These are phyloP conservation scores for Drosophila nigricruria DNA, from an alignment of 2,888 invertebrate genomes.

Conservation along the genomic window DNA sequence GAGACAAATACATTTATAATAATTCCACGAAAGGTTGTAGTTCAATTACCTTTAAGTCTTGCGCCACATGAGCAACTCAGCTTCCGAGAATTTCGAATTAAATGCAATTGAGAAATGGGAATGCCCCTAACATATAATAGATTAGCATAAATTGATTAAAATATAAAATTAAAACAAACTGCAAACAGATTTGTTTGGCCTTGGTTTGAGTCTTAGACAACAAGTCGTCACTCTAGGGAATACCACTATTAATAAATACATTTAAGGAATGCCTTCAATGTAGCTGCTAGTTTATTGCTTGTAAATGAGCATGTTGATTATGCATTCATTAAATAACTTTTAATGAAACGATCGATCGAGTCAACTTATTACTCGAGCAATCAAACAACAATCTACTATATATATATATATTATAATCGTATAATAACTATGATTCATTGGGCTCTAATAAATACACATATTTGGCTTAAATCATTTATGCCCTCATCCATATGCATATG, in stretches of 20 bases:
- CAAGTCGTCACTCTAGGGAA: background rate
- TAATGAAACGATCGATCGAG: background rate
- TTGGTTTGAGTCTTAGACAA: background rate
- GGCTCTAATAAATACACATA: slow-evolving; percentile 14
- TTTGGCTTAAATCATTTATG: slow-evolving; percentile 46
- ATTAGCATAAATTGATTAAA: background rate
- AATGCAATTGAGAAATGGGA: slow-evolving; percentile 16
- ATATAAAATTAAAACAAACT: background rate
- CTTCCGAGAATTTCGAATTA: slow-evolving; percentile 8
- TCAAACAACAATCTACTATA: background rate
- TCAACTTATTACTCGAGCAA: background rate
- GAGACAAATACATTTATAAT: slow-evolving; percentile 17
- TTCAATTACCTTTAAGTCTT: slow-evolving; percentile 25
- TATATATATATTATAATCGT: background rate
- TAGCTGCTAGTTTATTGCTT: background rate
- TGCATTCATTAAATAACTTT: slow-evolving; percentile 4
- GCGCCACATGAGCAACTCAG: background rate
- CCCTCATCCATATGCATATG: slow-evolving; percentile 26
- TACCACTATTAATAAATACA: background rate
- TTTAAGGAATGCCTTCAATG: slow-evolving; percentile 9
- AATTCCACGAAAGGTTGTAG: slow-evolving; percentile 23
- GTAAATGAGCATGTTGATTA: background rate
- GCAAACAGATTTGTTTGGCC: background rate
- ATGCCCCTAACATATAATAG: slow-evolving; percentile 2
- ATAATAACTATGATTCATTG: slow-evolving; percentile 34